Percentiles rank a stretch among this genome's conserved stretches.
phyloP scores from a whole-genome alignment of 2,888 invertebrate genomes.

The Camptogramma bilineatum region DNA sequence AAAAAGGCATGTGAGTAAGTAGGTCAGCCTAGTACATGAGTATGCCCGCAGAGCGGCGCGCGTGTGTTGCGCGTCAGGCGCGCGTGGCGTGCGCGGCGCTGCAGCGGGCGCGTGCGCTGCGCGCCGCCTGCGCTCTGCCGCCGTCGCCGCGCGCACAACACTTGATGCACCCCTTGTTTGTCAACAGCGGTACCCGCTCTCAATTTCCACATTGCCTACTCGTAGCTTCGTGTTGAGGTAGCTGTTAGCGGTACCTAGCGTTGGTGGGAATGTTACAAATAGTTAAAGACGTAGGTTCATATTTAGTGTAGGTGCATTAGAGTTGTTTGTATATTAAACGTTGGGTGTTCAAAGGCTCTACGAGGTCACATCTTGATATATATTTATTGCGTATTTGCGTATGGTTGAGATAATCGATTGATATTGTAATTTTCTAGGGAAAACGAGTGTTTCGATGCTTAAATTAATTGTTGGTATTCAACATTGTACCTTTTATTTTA shows the following conservation, averaged over 20 bases:
- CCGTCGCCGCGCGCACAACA: slow-evolving; percentile 30
- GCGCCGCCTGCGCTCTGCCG: slow-evolving; percentile 44
- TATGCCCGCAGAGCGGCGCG: background rate
- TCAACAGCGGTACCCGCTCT: slow-evolving; percentile 42
- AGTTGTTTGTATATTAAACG: too few species aligned
- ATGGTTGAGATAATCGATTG: too few species aligned
- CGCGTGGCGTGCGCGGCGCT: slow-evolving; percentile 53
- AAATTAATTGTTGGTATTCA: too few species aligned
- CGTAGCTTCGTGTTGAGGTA: background rate
- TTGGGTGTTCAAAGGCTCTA: too few species aligned
- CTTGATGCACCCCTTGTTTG: slow-evolving; percentile 54
- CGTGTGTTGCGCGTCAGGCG: slow-evolving; percentile 43
- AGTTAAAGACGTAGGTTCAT: too few species aligned
- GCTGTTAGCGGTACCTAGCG: background rate
- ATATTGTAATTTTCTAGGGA: too few species aligned
- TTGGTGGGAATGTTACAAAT: too few species aligned
- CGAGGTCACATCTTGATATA: too few species aligned
- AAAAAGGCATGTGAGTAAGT: background rate
- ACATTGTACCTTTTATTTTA: too few species aligned
- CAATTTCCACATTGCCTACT: background rate
- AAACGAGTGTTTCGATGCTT: too few species aligned
- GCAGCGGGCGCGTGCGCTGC: slow-evolving; percentile 51
- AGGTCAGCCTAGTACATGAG: background rate
- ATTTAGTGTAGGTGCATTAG: too few species aligned
- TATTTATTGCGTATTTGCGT: too few species aligned